Percentiles rank a stretch among this genome's conserved stretches.
Conservation (phyloP, 2,888 invertebrate species). For the Drosophila cracens region DNA sequence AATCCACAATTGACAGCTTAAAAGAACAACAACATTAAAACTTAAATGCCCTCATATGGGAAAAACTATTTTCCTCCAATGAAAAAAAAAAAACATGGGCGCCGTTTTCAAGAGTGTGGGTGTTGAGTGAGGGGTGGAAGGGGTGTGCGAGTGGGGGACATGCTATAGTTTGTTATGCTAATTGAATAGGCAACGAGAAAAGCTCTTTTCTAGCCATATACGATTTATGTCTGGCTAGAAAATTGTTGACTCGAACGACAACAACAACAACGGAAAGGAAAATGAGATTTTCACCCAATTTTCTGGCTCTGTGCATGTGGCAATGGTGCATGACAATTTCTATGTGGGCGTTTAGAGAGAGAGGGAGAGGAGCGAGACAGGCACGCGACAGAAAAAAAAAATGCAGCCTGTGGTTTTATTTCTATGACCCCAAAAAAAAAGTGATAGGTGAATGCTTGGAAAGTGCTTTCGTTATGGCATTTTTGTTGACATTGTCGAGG, state of each 20-base stretch:
- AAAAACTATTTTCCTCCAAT: constrained; percentile 26
- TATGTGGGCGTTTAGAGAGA: constrained; percentile 20
- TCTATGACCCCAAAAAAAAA: constrained; percentile 13
- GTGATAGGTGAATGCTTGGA: constrained; percentile 22
- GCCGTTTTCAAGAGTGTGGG: constrained; percentile 63
- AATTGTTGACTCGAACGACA: constrained; percentile 19
- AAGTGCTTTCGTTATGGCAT: constrained; percentile 42
- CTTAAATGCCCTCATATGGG: constrained; percentile 47
- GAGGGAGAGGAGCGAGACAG: not conserved
- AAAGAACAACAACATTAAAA: constrained; percentile 13
- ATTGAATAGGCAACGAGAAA: constrained; percentile 67
- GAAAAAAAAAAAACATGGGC: constrained; percentile 42
- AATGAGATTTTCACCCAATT: constrained; percentile 78
- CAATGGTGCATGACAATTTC: constrained; percentile 69
- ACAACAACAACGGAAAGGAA: constrained; percentile 22
- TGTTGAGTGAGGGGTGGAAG: constrained; percentile 35
- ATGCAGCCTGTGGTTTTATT: constrained; percentile 13
- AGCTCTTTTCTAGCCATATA: constrained; percentile 62
- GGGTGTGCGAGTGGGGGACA: not conserved
- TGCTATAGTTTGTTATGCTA: constrained; percentile 73
- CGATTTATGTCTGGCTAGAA: constrained; percentile 63
- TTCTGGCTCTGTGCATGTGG: constrained; percentile 68
- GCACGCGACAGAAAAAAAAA: constrained; percentile 60
- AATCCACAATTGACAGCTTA: constrained; percentile 43
- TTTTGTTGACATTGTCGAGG: constrained; percentile 53